phyloP scores from a whole-genome alignment of 1,140 invertebrate species.

The Drosophila micromelanica region DNA sequence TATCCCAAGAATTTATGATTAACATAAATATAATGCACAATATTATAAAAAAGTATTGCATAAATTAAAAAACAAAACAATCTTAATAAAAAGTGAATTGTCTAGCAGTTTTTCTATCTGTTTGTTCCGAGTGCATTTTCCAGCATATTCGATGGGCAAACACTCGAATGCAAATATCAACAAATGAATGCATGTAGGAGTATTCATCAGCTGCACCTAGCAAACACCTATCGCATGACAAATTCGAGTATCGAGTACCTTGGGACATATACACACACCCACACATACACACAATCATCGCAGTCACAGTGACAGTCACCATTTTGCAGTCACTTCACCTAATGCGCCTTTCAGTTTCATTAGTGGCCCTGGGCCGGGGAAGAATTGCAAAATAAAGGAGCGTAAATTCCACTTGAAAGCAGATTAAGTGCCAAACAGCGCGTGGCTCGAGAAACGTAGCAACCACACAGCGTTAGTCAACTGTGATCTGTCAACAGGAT shows the following conservation, averaged over 20 bases:
- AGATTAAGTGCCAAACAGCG: constrained; percentile 63
- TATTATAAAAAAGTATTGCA: no score
- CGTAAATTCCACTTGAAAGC: constrained; percentile 62
- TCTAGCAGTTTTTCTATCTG: no score
- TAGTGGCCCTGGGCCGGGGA: constrained; percentile 49
- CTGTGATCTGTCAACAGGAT: constrained; percentile 1
- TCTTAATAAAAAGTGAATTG: no score
- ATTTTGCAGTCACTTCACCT: constrained; percentile 42
- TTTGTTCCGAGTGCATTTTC: background rate
- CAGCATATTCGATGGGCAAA: background rate
- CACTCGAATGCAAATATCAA: constrained; percentile 7
- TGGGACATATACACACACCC: background rate
- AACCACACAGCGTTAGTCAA: background rate
- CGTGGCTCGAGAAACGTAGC: constrained; percentile 29
- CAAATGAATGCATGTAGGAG: constrained; percentile 11
- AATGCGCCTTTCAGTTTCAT: constrained; percentile 36
- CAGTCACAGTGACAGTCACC: constrained; percentile 24
- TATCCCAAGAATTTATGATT: no score
- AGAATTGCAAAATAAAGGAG: constrained; percentile 74
- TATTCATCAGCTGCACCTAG: constrained; percentile 20
- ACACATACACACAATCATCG: constrained; percentile 17
- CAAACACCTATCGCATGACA: constrained; percentile 4
- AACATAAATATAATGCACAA: no score
- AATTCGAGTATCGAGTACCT: constrained; percentile 18
- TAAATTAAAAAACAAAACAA: no score